Conservation (phyloP, 1,140 invertebrate species). For the Anastatus disparis region DNA sequence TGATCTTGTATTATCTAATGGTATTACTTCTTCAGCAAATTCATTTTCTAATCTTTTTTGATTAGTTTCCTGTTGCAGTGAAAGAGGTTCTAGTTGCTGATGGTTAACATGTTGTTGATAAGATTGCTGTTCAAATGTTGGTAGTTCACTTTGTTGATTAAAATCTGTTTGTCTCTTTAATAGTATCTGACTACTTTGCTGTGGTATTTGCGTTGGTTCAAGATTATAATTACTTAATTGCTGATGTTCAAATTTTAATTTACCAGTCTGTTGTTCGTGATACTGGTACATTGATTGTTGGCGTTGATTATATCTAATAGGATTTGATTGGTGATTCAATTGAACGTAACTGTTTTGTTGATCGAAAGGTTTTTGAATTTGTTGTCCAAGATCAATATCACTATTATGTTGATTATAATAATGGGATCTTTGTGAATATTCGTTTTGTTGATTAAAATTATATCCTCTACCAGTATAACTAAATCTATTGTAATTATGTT, state of each 20-base stretch:
- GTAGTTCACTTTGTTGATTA: background rate
- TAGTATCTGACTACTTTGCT: conserved; percentile 19
- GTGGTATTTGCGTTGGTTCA: conserved; percentile 14
- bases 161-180: conserved; percentile 5
- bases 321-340: background rate
- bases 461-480: conserved; percentile 6
- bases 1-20: conserved; percentile 27
- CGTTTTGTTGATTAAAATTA: conserved; percentile 12
- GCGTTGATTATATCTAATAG: background rate
- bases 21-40: conserved; percentile 40
- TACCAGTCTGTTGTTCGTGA: conserved; percentile 4
- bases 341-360: background rate
- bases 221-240: conserved; percentile 5
- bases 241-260: conserved; percentile 36
- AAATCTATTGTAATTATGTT: background rate
- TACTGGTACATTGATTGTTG: conserved; percentile 8
- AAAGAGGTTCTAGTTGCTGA: conserved; percentile 12
- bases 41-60: conserved; percentile 20
- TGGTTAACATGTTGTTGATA: conserved; percentile 22
- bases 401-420: background rate
- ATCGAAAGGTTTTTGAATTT: conserved; percentile 8
- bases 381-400: conserved; percentile 34
- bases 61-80: background rate
- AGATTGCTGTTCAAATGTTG: background rate
- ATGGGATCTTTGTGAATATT: conserved; percentile 4